phyloP scores from a whole-genome alignment of 1,140 invertebrate genomes.

The Drosophila ambigua region DNA sequence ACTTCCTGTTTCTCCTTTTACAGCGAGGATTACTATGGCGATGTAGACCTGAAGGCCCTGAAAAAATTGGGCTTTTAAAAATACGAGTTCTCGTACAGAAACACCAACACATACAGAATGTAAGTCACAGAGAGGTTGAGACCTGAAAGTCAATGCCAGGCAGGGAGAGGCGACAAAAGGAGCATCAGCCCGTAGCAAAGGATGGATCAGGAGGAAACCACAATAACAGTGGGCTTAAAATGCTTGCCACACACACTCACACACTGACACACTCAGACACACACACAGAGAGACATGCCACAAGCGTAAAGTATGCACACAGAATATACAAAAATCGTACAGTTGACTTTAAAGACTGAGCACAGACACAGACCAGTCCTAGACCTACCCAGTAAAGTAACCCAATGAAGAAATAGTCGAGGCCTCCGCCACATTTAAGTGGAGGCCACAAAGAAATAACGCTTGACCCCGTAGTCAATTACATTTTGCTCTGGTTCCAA shows the following conservation, averaged over 20 bases:
- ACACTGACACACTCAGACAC: background rate
- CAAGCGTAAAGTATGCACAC: slow-evolving; percentile 44
- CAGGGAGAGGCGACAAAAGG: slow-evolving; percentile 30
- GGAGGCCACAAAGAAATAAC: background rate
- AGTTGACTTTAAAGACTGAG: slow-evolving; percentile 77
- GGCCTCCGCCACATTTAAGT: slow-evolving; percentile 9
- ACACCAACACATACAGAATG: slow-evolving; percentile 21
- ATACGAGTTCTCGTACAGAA: background rate
- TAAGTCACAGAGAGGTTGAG: slow-evolving; percentile 37
- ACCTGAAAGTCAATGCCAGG: slow-evolving; percentile 45
- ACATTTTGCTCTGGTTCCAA: slow-evolving; percentile 14
- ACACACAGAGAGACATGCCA: background rate
- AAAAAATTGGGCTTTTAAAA: slow-evolving; percentile 90
- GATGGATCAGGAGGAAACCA: slow-evolving; percentile 46
- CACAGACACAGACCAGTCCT: slow-evolving; percentile 31
- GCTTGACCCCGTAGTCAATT: slow-evolving; percentile 7
- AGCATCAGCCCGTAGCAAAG: slow-evolving; percentile 9
- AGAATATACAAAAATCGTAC: slow-evolving; percentile 56
- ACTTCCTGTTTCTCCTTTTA: slow-evolving; percentile 84
- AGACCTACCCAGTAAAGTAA: slow-evolving; percentile 18
- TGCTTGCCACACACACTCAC: slow-evolving; percentile 67
- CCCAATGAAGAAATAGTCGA: slow-evolving; percentile 39
- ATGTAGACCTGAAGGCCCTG: slow-evolving; percentile 91
- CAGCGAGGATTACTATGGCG: slow-evolving; percentile 94
- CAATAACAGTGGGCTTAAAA: slow-evolving; percentile 66